These are phyloP conservation scores for Lasioglossum pauxillum DNA, from an alignment of 2,888 invertebrate genomes.

Conservation along the genomic window DNA sequence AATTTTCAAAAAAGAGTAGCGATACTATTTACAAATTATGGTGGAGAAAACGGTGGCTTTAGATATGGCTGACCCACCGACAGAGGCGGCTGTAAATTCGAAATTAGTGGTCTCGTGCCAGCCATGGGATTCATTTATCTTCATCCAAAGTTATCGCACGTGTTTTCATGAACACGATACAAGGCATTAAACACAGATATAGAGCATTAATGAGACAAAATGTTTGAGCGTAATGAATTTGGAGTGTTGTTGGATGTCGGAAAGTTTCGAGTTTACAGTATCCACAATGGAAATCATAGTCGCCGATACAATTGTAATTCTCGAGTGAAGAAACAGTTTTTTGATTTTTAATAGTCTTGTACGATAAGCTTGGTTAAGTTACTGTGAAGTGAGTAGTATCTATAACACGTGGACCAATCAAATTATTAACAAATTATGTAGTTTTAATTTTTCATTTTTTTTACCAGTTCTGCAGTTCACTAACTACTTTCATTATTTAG, in stretches of 20 bases:
- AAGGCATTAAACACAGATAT: background rate
- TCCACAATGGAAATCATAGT: background rate
- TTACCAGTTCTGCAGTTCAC: background rate
- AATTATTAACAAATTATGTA: background rate
- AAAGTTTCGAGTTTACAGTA: background rate
- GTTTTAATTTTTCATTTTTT: background rate
- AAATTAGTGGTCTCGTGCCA: constrained; percentile 49
- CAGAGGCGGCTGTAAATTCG: constrained; percentile 51
- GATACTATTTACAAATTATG: no score
- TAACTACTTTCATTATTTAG: background rate
- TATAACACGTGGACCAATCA: background rate
- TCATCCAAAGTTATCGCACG: constrained; percentile 54
- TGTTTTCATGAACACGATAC: constrained; percentile 32
- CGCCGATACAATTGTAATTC: background rate
- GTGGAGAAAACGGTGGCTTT: background rate
- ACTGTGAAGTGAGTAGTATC: background rate
- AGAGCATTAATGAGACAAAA: background rate
- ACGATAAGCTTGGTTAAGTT: background rate
- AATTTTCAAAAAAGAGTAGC: background rate
- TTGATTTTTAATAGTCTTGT: background rate
- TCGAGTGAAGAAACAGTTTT: background rate
- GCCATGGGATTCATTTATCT: constrained; percentile 63
- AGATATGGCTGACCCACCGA: background rate
- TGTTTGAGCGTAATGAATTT: background rate
- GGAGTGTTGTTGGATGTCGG: background rate